phyloP scores from a whole-genome alignment of 92 coral and sea anemone species.

The Umimayanthus chanpuru region DNA sequence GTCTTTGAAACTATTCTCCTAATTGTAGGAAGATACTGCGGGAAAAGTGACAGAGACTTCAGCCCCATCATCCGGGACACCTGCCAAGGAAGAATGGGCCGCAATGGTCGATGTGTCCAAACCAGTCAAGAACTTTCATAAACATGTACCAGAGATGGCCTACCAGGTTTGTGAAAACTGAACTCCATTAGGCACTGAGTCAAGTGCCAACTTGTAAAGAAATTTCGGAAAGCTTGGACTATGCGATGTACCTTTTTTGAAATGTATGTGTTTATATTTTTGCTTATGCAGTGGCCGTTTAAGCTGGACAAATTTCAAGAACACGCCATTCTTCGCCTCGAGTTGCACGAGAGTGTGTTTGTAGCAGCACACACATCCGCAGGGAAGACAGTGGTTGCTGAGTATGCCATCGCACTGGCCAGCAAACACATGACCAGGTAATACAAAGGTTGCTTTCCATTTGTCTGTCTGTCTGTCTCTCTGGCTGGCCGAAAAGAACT shows the following conservation, averaged over 20 bases:
- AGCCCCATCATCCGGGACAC: slow-evolving; percentile 18
- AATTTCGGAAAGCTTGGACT: not conserved
- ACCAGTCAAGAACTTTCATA: slow-evolving; percentile 86
- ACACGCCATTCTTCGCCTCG: slow-evolving; percentile 87
- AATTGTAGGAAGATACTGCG: not conserved
- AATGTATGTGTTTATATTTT: not conserved
- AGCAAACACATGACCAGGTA: slow-evolving; percentile 91
- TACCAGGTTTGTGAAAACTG: slow-evolving; percentile 59
- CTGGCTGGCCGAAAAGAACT: too few relatives aligned
- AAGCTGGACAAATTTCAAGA: slow-evolving; percentile 94
- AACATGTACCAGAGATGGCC: slow-evolving; percentile 91
- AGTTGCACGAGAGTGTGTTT: slow-evolving; percentile 86
- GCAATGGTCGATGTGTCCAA: slow-evolving; percentile 73
- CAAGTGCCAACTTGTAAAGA: not conserved
- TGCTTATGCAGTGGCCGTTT: slow-evolving; percentile 70
- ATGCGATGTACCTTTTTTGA: not conserved
- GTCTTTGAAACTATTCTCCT: not conserved
- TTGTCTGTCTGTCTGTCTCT: too few relatives aligned
- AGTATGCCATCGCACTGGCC: slow-evolving; percentile 92
- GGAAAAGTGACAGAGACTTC: not conserved
- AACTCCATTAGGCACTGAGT: not conserved
- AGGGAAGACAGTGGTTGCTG: slow-evolving; percentile 92
- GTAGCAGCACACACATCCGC: slow-evolving; percentile 98
- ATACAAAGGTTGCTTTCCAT: not conserved
- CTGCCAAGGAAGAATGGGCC: slow-evolving; percentile 82